Base-by-base conservation (phyloP, 2,888 invertebrate species). In the Cryptophagus acutangulus region DNA sequence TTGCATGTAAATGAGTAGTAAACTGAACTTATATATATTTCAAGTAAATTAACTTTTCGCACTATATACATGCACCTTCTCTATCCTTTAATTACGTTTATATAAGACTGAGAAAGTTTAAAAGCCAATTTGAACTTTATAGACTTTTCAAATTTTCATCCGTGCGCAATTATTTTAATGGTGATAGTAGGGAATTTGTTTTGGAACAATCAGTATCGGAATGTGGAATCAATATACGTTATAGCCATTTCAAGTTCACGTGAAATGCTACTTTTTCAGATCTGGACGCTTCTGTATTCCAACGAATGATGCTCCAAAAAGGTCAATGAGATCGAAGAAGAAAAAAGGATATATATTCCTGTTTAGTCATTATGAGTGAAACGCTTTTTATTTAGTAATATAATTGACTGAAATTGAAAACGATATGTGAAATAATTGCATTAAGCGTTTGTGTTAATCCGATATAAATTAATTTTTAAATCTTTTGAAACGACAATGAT, bases 201-300 rank as follows among this genome's bases (percentile, higher is more conserved):
- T 49, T 25, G 38, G 42, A 49, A 47, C 52, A 49, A 50, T 52
- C 52, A 47, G 39, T 37, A 24, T 25, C 18, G 35, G 55, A 59
- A 61, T 55, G 53, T 49, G 52, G 54, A 63, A 63, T 63, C 62
- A 51, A 63, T 65, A 63, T 52, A 46, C 49, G 54, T 50, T 55
- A 59, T 57, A 52, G 55, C 57, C 53, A 52, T 46, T 56, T 56
- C 57, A 57, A 52, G 57, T 62, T 55, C 61, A 62, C 61, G 61
- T 62, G 58, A 58, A 61, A 59, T 48, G 55, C 54, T 55, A 60
- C 56, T 63, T 61, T 64, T 64, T 64, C 61, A 64, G 53, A 50
- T n/a, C 58, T 58, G 58, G 59, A 62, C 61, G 58, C 60, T 55
- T 31, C 59, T 52, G 61, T 61, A n/a, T n/a, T n/a, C n/a, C n/a